Evolutionary conservation across 2,797 vertebrate genomes (phyloP), one percentile per base, ranked within the genome.

Genomic region (Dromococcyx pavoninus): DNA sequence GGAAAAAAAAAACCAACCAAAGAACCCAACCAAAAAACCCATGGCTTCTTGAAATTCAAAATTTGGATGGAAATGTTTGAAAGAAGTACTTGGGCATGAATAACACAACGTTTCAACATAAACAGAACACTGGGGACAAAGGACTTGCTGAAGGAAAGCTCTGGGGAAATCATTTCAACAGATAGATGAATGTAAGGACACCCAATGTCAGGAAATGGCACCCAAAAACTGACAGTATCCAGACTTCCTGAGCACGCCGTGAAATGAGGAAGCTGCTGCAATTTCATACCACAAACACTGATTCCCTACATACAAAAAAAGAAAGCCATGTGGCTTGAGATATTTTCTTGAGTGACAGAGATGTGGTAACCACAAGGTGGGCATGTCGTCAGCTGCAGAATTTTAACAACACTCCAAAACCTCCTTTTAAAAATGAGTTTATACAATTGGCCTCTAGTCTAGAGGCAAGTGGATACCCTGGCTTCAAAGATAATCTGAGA

Each of bases 261-360:
- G 50, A 62, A 65, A 72, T 32, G 86, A 69, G 86, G 86, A 88
- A 95, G 72, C 84, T 92, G 89, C 75, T 86, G 78, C 62, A 9
- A 6, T 48, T 74, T 93, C 53, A 48, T 27, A 54, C 39, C 10
- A 1, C 33, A 51, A 65, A 74, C 1, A 65, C 7, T 3, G 53
- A 88, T 79, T 1, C 0, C 21, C 60, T 95, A 80, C 60, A 1
- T 4, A 14, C 5, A 21, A 17, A 66, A 44, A 56, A 56, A 43
- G 37, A 46, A 82, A 91, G 4, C 44, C 78, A 69, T 2, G 0
- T 32, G 46, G 57, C 53, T 64, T 44, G 48, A 54, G 81, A 57
- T 8, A 5, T 50, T 62, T 69, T 80, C 39, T 43, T 5, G 3
- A 37, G 43, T 2, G 44, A 11, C 76, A 77, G 74, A 72, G 70